These are phyloP conservation scores for Lemur catta DNA, from an alignment of 2,797 vertebrate genomes.

Conservation along the genomic window DNA sequence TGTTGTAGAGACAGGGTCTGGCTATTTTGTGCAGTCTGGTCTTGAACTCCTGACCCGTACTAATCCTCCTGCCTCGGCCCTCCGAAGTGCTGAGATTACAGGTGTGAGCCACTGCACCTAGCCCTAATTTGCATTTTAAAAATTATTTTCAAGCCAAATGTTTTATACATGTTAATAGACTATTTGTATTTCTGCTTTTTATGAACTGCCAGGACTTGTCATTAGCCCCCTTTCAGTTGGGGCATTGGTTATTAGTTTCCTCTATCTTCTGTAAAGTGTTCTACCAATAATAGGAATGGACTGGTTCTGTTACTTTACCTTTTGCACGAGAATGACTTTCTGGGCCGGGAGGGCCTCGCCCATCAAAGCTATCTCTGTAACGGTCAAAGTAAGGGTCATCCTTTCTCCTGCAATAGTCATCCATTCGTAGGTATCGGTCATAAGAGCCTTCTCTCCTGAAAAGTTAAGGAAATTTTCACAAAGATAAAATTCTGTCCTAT, in stretches of 20 bases:
- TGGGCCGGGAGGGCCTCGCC: slow-evolving; percentile 85
- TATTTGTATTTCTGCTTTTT: slow-evolving; percentile 1
- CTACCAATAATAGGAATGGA: background rate
- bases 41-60: background rate
- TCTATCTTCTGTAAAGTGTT: background rate
- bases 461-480: slow-evolving; percentile 23
- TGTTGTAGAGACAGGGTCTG: background rate
- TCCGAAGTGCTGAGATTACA: background rate
- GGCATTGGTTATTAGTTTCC: background rate
- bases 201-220: background rate
- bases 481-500: slow-evolving; percentile 33
- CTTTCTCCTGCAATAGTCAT: slow-evolving; percentile 92
- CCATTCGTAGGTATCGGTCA: slow-evolving; percentile 89
- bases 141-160: slow-evolving; percentile 19
- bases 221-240: background rate
- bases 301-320: slow-evolving; percentile 62
- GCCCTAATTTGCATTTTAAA: background rate
- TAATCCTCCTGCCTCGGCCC: background rate
- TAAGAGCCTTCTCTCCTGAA: slow-evolving; percentile 89
- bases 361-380: slow-evolving; percentile 92
- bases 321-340: slow-evolving; percentile 85
- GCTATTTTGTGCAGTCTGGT: background rate
- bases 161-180: background rate
- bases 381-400: slow-evolving; percentile 91
- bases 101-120: background rate